A percentile compares a stretch with the other conserved stretches of the same genome.
These are phyloP conservation scores for Poecilia picta DNA, from an alignment of 2,797 vertebrate genomes.

Conservation along the genomic window DNA sequence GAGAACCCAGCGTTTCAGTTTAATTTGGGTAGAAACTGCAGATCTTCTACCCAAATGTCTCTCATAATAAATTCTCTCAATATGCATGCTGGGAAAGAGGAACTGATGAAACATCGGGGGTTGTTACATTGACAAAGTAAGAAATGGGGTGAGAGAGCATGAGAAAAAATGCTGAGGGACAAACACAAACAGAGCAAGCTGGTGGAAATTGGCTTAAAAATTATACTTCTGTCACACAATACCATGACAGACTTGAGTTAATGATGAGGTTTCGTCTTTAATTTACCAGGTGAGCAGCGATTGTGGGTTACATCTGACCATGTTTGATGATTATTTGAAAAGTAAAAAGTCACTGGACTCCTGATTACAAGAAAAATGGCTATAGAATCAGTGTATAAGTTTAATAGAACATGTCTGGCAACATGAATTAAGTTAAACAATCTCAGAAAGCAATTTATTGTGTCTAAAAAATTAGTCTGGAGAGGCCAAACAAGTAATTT, in stretches of 20 bases:
- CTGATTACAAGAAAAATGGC: neutral
- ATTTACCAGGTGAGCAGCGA: neutral
- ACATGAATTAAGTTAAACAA: neutral
- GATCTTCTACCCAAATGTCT: neutral
- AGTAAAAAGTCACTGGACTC: neutral
- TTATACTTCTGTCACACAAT: neutral
- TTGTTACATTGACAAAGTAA: neutral
- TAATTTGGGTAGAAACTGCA: neutral
- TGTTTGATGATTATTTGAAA: neutral
- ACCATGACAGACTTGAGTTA: neutral
- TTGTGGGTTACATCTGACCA: neutral
- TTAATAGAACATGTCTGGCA: neutral
- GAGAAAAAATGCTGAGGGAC: neutral
- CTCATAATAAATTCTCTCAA: neutral
- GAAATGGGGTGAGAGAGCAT: constrained; percentile 1
- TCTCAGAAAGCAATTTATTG: neutral
- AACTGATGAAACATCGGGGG: neutral
- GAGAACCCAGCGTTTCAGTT: no score
- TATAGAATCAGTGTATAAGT: neutral
- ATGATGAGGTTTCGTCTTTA: neutral
- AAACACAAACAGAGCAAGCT: neutral
- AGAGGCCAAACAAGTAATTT: neutral
- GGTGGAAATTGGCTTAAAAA: neutral
- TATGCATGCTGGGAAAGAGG: neutral
- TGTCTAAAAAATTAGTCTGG: neutral